These are phyloP conservation scores for Ptychoptera albimana DNA, from an alignment of 2,888 invertebrate genomes.

Conservation along the genomic window DNA sequence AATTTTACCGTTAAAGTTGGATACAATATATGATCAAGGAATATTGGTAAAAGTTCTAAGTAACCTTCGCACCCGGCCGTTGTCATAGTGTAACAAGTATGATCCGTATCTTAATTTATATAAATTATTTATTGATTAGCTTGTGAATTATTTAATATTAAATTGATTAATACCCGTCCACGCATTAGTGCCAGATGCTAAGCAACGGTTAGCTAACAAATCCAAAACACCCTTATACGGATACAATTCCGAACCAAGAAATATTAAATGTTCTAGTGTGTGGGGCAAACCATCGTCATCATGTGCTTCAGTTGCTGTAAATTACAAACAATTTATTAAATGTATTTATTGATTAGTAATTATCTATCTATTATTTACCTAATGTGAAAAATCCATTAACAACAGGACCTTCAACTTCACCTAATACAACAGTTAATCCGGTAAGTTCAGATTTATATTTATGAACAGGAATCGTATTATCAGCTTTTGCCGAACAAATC, in stretches of 20 bases:
- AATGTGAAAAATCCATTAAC: constrained; percentile 77
- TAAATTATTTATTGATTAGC: constrained; percentile 10
- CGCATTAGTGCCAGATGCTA: constrained; percentile 85
- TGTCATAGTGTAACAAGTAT: constrained; percentile 78
- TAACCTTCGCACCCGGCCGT: constrained; percentile 81
- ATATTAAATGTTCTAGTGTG: constrained; percentile 81
- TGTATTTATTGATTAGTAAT: not conserved
- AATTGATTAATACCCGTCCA: constrained; percentile 45
- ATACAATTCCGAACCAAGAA: constrained; percentile 77
- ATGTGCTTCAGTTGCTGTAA: constrained; percentile 84
- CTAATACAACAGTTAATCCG: constrained; percentile 66
- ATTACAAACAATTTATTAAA: constrained; percentile 13
- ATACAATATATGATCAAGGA: constrained; percentile 75
- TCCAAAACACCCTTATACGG: constrained; percentile 84
- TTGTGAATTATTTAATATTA: not conserved
- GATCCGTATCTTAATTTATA: constrained; percentile 40
- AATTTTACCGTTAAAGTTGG: constrained; percentile 53
- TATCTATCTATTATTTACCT: constrained; percentile 36
- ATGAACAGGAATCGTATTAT: constrained; percentile 56
- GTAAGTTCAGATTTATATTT: constrained; percentile 67
- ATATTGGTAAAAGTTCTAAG: constrained; percentile 74
- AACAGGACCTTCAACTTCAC: constrained; percentile 78
- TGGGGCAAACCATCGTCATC: constrained; percentile 89
- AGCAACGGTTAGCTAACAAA: constrained; percentile 72
- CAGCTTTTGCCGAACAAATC: constrained; percentile 39